Conservation (phyloP, 2,888 invertebrate genomes). For the Drosophila gaucha region DNA sequence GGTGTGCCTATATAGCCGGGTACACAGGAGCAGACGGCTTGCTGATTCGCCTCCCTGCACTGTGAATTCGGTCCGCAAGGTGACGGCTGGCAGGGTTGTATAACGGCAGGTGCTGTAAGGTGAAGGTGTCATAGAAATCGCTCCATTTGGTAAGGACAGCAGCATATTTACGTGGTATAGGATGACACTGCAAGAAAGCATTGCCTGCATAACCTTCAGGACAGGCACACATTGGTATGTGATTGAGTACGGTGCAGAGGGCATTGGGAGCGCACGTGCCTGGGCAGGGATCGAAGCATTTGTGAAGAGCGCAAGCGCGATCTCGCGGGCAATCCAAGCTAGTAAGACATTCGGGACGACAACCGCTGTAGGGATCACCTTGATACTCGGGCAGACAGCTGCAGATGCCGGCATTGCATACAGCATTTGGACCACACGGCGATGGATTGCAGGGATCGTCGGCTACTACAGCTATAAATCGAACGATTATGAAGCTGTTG, state of each 20-base stretch:
- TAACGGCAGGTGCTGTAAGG: constrained; percentile 80
- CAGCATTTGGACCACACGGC: constrained; percentile 91
- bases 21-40: constrained; percentile 90
- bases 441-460: constrained; percentile 90
- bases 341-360: constrained; percentile 92
- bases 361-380: constrained; percentile 91
- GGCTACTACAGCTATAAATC: constrained; percentile 72
- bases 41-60: constrained; percentile 89
- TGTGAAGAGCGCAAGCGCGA: constrained; percentile 89
- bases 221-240: constrained; percentile 91
- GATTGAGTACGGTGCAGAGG: constrained; percentile 90
- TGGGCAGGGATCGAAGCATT: constrained; percentile 92
- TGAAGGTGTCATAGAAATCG: neutral
- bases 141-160: neutral
- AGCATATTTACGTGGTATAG: constrained; percentile 82
- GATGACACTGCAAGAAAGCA: constrained; percentile 87
- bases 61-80: constrained; percentile 92
- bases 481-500: constrained; percentile 6
- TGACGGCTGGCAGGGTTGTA: constrained; percentile 87
- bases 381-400: constrained; percentile 87
- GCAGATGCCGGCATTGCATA: constrained; percentile 85
- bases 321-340: constrained; percentile 90
- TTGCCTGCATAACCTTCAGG: constrained; percentile 90
- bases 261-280: constrained; percentile 92
- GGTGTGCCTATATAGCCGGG: constrained; percentile 88